phyloP scores from a whole-genome alignment of 2,113 vertebrate species.

The Spheniscus mendiculus region DNA sequence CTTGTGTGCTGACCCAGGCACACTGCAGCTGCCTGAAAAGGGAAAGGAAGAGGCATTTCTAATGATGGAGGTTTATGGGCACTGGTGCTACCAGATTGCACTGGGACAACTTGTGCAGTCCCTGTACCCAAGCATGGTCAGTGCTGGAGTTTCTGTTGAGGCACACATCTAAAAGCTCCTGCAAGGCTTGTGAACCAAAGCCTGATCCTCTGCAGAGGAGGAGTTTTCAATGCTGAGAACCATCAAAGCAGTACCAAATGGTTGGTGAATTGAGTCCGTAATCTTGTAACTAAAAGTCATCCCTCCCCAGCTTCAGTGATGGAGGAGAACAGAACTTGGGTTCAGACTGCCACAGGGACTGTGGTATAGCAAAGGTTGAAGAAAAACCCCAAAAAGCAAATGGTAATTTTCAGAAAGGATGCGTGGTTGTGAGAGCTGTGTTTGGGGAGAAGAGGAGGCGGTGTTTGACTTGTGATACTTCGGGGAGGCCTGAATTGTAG shows the following conservation, averaged over 20 bases:
- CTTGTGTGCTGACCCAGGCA: neutral
- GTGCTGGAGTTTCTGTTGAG: neutral
- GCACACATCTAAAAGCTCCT: neutral
- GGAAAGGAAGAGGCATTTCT: neutral
- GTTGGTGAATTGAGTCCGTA: neutral
- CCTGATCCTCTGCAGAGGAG: neutral
- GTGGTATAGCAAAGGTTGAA: neutral
- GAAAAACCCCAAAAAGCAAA: neutral
- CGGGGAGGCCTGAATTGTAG: neutral
- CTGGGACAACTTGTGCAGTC: neutral
- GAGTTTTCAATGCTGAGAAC: neutral
- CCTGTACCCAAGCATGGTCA: neutral
- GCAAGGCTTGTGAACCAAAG: neutral
- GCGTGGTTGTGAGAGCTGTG: accelerated
- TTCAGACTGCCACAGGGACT: neutral
- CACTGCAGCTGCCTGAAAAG: neutral
- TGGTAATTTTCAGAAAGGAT: neutral
- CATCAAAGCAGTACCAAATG: neutral
- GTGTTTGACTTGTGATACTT: neutral
- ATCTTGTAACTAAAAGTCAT: neutral
- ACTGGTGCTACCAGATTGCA: neutral
- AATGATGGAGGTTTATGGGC: neutral
- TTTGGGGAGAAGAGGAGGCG: neutral
- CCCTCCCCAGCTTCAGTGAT: neutral
- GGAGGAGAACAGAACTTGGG: neutral